Evolutionary conservation across 2,113 vertebrate species (phyloP), one percentile per base, ranked within the genome.

Genomic region (Sinocyclocheilus anshuiensis): DNA sequence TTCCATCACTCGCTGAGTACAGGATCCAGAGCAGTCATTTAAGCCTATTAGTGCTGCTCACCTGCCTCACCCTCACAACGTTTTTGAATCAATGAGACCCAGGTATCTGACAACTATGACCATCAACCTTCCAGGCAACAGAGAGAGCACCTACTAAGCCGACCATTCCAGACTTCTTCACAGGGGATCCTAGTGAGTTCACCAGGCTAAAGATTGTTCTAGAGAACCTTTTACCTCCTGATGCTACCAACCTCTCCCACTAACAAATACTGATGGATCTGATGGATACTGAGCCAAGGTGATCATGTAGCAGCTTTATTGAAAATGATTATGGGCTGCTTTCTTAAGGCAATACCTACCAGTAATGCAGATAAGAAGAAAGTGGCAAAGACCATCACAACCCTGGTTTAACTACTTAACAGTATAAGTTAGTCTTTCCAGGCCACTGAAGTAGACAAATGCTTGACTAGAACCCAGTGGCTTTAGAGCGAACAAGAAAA

Each of bases 191-290:
- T 7, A 20, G 84, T 39, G 84, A 81, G 20, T 80, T 86, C n/a
- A 67, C 84, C 18, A 61, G 63, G 16, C 9, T 80, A 48, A 81
- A 53, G 45, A 79, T 18, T 18, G 67, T 16, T 9, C 57, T 84
- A 5, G 55, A 61, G 50, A 77, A 84, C 39, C 83, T 69, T 7
- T 22, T 86, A 57, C 77, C 65, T 22, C 18, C 48, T n/a, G 59
- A 81, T n/a, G 13, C 57, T 63, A 81, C 20, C 36, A 63, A 81
- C 45, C 48, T 72, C 18, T 81, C 72, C 50, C 26, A 29, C 18
- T 86, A 80, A 12, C 84, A 85, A 48, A 85, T 79, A 24, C 13
- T 79, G 18, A 42, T 84, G 20, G 72, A 84, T 63, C 72, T n/a
- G n/a, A n/a, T n/a, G n/a, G n/a, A n/a, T n/a, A n/a, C n/a, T n/a